phyloP scores from a whole-genome alignment of 2,113 vertebrate species.

The Gymnobelideus leadbeateri region DNA sequence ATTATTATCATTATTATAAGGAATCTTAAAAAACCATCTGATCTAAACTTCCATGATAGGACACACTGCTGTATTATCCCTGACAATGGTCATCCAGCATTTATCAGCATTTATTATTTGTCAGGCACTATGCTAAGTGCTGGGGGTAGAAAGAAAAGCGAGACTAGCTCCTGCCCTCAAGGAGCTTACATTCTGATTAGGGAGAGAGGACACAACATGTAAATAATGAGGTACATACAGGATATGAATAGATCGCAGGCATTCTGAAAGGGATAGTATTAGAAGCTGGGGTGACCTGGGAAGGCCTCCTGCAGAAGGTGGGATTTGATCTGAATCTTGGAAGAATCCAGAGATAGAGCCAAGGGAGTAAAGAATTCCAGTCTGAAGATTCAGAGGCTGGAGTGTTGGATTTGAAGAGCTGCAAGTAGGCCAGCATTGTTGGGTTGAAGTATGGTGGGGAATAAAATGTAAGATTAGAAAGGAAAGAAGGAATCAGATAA shows the following conservation, averaged over 20 bases:
- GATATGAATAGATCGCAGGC: not conserved
- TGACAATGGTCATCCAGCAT: not conserved
- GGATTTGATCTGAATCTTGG: not conserved
- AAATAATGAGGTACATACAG: not conserved
- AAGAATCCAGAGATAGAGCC: not conserved
- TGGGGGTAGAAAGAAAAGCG: not conserved
- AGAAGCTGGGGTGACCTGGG: not conserved
- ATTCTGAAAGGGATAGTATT: not conserved
- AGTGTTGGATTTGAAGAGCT: not conserved
- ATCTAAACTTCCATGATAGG: not conserved
- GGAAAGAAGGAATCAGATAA: not conserved
- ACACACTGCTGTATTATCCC: not conserved
- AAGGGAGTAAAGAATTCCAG: not conserved
- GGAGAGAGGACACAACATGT: not conserved
- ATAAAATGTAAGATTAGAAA: not conserved
- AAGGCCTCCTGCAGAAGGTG: not conserved
- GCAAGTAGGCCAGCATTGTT: not conserved
- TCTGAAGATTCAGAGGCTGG: not conserved
- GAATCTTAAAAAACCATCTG: not conserved
- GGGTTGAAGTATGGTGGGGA: not conserved
- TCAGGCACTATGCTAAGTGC: not conserved
- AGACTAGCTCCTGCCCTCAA: not conserved
- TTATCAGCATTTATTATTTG: not conserved
- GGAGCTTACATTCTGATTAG: not conserved
- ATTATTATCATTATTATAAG: not conserved